phyloP scores from a whole-genome alignment of 2,797 vertebrate species.

The Ispidina picta region DNA sequence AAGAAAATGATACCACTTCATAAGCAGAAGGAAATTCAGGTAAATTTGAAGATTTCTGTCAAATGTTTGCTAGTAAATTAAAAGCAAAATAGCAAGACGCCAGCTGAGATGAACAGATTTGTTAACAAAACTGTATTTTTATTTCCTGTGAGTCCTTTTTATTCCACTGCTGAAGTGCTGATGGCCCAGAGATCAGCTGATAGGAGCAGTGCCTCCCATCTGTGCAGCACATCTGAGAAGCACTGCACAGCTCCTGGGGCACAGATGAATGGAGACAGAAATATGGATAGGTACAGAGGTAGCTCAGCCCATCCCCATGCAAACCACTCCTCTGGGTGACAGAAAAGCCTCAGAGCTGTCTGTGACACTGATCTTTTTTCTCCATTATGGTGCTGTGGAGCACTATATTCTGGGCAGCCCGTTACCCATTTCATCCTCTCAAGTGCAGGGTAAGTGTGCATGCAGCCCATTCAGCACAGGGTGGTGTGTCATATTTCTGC shows the following conservation, averaged over 20 bases:
- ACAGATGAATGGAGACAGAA: background rate
- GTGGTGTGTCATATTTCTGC: conserved; percentile 1
- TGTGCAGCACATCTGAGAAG: background rate
- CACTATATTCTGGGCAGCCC: background rate
- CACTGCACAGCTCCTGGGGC: background rate
- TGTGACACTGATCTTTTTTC: background rate
- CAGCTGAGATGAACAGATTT: background rate
- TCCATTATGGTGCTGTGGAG: background rate
- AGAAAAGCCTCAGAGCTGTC: background rate
- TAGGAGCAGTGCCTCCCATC: background rate
- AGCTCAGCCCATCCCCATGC: background rate
- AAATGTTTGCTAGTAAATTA: background rate
- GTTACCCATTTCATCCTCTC: background rate
- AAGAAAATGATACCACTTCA: background rate
- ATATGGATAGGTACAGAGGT: background rate
- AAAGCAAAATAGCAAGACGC: background rate
- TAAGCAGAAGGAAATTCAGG: background rate
- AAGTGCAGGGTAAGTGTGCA: background rate
- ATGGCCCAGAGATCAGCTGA: background rate
- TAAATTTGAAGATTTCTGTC: background rate
- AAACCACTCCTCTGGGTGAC: background rate
- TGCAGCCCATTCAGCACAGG: background rate
- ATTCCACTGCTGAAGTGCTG: background rate
- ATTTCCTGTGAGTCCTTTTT: background rate
- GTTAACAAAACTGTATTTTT: background rate